Evolutionary conservation across 1,140 invertebrate genomes (phyloP).

Genomic region (Chrysopa pallens): DNA sequence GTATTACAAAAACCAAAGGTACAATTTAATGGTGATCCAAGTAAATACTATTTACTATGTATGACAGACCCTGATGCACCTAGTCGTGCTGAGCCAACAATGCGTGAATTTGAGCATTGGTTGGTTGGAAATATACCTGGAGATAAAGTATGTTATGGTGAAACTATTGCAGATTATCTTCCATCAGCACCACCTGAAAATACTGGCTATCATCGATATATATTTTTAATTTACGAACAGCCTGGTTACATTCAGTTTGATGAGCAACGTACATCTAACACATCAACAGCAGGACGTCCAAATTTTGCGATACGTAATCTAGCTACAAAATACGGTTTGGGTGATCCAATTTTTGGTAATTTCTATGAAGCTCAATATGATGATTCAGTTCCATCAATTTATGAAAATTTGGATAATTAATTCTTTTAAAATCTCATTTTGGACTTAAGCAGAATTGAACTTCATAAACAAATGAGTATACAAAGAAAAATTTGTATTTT

Average conservation of each 20-base stretch:
- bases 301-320: slow-evolving; percentile 18
- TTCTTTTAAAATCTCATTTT: too few species aligned
- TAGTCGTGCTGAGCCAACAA: slow-evolving; percentile 26
- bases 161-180: slow-evolving; percentile 31
- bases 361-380: slow-evolving; percentile 22
- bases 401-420: too few species aligned
- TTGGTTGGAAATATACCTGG: slow-evolving; percentile 78
- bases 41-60: slow-evolving; percentile 47
- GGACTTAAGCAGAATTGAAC: too few species aligned
- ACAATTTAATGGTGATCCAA: slow-evolving; percentile 36
- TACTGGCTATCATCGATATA: slow-evolving; percentile 43
- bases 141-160: slow-evolving; percentile 27
- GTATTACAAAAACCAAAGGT: slow-evolving; percentile 44
- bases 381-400: slow-evolving; percentile 7
- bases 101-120: slow-evolving; percentile 72
- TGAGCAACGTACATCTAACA: slow-evolving; percentile 16
- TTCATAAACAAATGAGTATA: neutral
- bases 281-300: slow-evolving; percentile 15
- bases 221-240: slow-evolving; percentile 45
- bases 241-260: slow-evolving; percentile 24
- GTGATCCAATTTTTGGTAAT: slow-evolving; percentile 20
- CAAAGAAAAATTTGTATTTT: too few species aligned
- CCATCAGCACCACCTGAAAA: slow-evolving; percentile 22
- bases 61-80: slow-evolving; percentile 83
- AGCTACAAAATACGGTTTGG: slow-evolving; percentile 19